Conservation (phyloP, 2,113 vertebrate genomes). For the Amblyornis subalaris region DNA sequence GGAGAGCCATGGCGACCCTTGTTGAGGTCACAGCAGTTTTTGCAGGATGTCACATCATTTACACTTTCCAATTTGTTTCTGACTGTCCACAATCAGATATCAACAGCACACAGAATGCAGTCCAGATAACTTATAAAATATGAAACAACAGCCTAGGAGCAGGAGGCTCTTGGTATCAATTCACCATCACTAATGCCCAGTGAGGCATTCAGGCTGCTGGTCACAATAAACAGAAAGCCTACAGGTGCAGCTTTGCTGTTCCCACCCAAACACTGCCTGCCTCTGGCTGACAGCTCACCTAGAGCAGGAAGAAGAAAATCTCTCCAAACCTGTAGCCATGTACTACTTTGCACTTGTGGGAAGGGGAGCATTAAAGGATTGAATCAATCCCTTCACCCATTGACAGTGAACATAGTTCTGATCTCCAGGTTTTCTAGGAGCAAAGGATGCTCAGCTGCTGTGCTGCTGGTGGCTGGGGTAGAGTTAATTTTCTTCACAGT, state of each 20-base stretch:
- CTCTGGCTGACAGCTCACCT: neutral
- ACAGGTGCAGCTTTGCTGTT: neutral
- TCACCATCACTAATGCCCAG: neutral
- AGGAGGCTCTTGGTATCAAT: neutral
- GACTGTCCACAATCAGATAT: neutral
- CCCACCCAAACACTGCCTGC: neutral
- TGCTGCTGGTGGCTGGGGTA: neutral
- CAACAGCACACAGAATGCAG: neutral
- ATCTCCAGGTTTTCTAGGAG: neutral
- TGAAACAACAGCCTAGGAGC: neutral
- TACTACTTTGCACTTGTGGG: neutral
- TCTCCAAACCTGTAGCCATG: neutral
- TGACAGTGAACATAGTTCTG: neutral
- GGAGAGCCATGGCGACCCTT: neutral
- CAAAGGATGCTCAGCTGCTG: neutral
- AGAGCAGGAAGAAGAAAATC: neutral
- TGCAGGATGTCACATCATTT: neutral
- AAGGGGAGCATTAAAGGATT: neutral
- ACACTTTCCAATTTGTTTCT: neutral
- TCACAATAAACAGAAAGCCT: neutral
- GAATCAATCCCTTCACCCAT: neutral
- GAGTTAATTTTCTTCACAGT: neutral
- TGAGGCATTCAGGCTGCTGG: neutral
- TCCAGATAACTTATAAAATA: neutral
- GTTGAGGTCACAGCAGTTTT: neutral